Evolutionary conservation across 2,797 vertebrate species (phyloP), one percentile per base, ranked within the genome.

Genomic region (Salarias fasciatus): DNA sequence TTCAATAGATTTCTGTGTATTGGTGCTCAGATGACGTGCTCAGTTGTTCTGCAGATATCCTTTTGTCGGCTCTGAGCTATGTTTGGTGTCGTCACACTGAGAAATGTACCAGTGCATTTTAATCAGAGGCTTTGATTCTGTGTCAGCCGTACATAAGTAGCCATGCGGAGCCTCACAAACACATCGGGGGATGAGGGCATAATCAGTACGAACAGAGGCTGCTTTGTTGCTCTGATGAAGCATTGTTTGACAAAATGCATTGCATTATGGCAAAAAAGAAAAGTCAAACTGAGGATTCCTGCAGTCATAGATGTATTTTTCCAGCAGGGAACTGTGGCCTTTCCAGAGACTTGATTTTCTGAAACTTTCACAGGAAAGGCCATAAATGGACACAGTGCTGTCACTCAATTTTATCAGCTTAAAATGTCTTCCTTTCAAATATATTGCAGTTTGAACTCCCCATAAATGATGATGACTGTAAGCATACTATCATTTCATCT

Each of bases 191-290:
- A 53, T 51, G 44, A 45, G 43, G 49, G 55, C 45, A 49, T 18
- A 40, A 54, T 53, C 18, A 49, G 31, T 11, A 15, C 45, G 29
- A 69, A 45, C 38, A 15, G 41, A 56, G 46, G 14, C 14, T 57
- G 35, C 36, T 53, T 51, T 59, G 12, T 51, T 60, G 50, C 35
- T 36, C 40, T 24, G 15, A 37, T 72, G 50, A 65, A 55, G 49
- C 15, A 30, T 47, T 46, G 28, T 40, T 50, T 61, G 41, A 55
- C 18, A 8, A 55, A 46, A 38, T 52, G n/a, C 36, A 52, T 43
- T 52, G 53, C 13, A 18, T 56, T 35, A 35, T 36, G 18, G 35
- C 33, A 36, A 11, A 11, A 11, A 38, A 10, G 4, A n/a, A 41
- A 41, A 31, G 2, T 24, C 44, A 6, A 30, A 56, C 12, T 49